phyloP scores from a whole-genome alignment of 1,140 invertebrate species.

The Riptortus pedestris region DNA sequence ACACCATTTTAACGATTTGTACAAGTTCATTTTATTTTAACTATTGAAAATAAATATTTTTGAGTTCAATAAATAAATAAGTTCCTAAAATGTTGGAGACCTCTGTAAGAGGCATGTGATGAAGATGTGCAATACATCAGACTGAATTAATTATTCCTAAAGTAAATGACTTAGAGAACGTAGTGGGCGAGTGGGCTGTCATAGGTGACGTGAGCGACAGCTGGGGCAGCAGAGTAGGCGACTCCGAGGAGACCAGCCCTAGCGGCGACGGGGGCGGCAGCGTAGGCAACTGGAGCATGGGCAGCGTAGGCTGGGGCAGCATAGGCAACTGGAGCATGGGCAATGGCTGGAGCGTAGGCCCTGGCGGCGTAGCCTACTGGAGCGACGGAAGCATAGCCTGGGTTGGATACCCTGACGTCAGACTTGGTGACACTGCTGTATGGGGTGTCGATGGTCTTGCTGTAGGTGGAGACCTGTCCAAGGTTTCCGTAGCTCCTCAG shows the following conservation, averaged over 20 bases:
- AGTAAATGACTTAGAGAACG: constrained; percentile 5
- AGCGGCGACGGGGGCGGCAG: constrained; percentile 31
- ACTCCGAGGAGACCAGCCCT: constrained; percentile 32
- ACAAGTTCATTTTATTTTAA: too few relatives aligned
- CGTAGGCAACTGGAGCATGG: constrained; percentile 26
- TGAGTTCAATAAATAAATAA: constrained; percentile 2
- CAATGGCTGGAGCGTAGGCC: constrained; percentile 27
- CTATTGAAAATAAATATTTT: too few relatives aligned
- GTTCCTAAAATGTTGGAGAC: background rate
- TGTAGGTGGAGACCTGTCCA: constrained; percentile 36
- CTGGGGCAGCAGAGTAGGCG: constrained; percentile 18
- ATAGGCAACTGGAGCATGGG: constrained; percentile 25
- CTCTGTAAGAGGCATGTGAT: background rate
- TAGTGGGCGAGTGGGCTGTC: constrained; percentile 14
- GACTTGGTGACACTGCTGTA: constrained; percentile 36
- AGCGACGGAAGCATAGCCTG: constrained; percentile 32
- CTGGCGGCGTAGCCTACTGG: constrained; percentile 26
- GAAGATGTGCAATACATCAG: background rate
- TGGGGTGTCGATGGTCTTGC: constrained; percentile 36
- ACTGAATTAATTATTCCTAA: background rate
- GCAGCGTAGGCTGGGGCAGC: constrained; percentile 26
- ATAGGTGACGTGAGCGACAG: background rate
- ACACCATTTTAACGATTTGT: too few relatives aligned
- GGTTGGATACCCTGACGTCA: constrained; percentile 38
- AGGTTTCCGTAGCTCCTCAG: constrained; percentile 35